phyloP scores from a whole-genome alignment of 2,888 invertebrate genomes.

The Stenurella melanura region DNA sequence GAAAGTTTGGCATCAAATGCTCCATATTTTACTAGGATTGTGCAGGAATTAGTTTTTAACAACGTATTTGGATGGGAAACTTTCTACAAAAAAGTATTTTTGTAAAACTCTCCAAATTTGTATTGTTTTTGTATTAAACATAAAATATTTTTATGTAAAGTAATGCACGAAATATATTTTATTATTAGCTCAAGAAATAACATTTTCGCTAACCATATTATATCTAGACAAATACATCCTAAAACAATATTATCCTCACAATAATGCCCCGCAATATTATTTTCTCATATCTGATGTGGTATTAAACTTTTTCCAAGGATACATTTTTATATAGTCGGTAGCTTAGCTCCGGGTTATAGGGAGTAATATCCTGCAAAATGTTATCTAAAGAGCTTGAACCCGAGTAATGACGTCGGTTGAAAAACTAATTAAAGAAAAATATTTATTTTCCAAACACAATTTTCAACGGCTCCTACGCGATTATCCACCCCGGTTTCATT shows the following conservation, averaged over 20 bases:
- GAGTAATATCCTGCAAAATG: constrained; percentile 56
- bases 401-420: constrained; percentile 51
- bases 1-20: too few species aligned
- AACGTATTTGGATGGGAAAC: too few species aligned
- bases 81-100: too few species aligned
- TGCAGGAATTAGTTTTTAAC: too few species aligned
- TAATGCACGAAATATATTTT: not conserved
- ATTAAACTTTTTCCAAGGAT: constrained; percentile 18
- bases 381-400: constrained; percentile 46
- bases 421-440: constrained; percentile 68
- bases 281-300: constrained; percentile 32
- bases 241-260: constrained; percentile 28
- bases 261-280: constrained; percentile 28
- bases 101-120: too few species aligned
- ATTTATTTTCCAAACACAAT: constrained; percentile 67
- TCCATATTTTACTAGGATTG: too few species aligned
- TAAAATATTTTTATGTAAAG: not conserved
- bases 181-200: constrained; percentile 10
- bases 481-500: constrained; percentile 49
- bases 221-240: constrained; percentile 27
- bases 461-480: constrained; percentile 56
- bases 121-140: too few species aligned
- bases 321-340: constrained; percentile 23
- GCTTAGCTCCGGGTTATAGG: constrained; percentile 48
- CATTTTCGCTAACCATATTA: constrained; percentile 18